Conservation (phyloP, 2,797 vertebrate species). For the Amazonetta brasiliensis region DNA sequence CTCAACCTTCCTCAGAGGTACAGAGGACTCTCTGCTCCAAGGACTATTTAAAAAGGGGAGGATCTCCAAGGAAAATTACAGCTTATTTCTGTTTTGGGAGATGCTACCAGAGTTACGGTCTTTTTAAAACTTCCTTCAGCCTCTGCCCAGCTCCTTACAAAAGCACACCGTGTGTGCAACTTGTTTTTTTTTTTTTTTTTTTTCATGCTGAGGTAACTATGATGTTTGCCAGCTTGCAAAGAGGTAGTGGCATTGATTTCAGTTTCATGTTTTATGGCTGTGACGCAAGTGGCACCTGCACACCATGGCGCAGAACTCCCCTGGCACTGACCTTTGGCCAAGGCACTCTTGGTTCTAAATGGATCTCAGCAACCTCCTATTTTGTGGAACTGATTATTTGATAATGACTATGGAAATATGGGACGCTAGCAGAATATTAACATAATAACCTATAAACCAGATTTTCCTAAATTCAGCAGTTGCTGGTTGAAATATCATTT, state of each 20-base stretch:
- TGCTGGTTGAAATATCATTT: constrained; percentile 26
- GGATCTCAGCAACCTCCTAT: neutral
- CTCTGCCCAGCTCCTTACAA: neutral
- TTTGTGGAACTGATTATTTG: neutral
- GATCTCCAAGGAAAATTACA: neutral
- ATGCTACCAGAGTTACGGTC: neutral
- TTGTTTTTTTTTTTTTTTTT: neutral
- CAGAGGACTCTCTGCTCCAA: neutral
- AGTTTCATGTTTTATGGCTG: neutral
- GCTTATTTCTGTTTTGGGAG: neutral
- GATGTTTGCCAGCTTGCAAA: neutral
- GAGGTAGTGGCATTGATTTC: constrained; percentile 20
- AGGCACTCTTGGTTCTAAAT: neutral
- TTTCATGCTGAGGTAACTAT: neutral
- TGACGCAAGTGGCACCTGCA: constrained; percentile 30
- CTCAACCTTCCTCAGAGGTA: accelerated
- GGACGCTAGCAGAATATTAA: neutral
- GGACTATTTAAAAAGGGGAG: neutral
- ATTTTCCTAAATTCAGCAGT: constrained; percentile 5
- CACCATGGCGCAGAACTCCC: neutral
- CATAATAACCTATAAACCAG: constrained; percentile 36
- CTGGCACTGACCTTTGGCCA: neutral
- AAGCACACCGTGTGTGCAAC: accelerated
- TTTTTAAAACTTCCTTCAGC: neutral
- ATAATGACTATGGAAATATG: constrained; percentile 35